Evolutionary conservation across 2,888 invertebrate species (phyloP).

Genomic region (Scotopteryx bipunctaria): DNA sequence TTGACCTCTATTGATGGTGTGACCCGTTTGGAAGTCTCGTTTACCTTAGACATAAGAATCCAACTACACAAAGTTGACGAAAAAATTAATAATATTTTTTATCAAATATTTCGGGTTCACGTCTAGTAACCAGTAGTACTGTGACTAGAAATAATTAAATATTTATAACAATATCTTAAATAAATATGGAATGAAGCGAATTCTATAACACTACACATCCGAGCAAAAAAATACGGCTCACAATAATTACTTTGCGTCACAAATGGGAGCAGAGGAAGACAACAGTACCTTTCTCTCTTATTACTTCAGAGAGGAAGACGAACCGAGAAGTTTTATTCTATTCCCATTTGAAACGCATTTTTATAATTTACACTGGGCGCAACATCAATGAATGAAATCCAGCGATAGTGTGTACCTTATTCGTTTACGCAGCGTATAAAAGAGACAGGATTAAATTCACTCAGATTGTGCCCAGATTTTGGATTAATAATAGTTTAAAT

Average conservation of each 20-base stretch:
- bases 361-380: constrained; percentile 10
- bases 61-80: too few relatives aligned
- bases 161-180: constrained; percentile 32
- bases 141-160: constrained; percentile 70
- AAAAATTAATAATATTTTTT: constrained; percentile 4
- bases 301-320: background rate
- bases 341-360: constrained; percentile 1
- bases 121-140: constrained; percentile 69
- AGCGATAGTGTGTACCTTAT: constrained; percentile 1
- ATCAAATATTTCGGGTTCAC: constrained; percentile 17
- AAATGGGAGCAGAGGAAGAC: background rate
- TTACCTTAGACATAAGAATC: too few relatives aligned
- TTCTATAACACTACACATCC: constrained; percentile 41
- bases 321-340: background rate
- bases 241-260: constrained; percentile 17
- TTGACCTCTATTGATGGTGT: too few relatives aligned
- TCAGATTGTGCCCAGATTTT: constrained; percentile 1
- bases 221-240: constrained; percentile 49
- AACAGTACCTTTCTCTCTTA: background rate
- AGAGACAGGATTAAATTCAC: background rate
- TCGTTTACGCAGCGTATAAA: constrained; percentile 6
- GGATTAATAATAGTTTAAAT: constrained; percentile 5
- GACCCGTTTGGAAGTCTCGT: too few relatives aligned
- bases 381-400: constrained; percentile 13
- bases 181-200: constrained; percentile 49